Percentiles rank a stretch among this genome's conserved stretches.
Evolutionary conservation across 2,888 invertebrate species (phyloP).

Genomic region (Hyposoter didymator): DNA sequence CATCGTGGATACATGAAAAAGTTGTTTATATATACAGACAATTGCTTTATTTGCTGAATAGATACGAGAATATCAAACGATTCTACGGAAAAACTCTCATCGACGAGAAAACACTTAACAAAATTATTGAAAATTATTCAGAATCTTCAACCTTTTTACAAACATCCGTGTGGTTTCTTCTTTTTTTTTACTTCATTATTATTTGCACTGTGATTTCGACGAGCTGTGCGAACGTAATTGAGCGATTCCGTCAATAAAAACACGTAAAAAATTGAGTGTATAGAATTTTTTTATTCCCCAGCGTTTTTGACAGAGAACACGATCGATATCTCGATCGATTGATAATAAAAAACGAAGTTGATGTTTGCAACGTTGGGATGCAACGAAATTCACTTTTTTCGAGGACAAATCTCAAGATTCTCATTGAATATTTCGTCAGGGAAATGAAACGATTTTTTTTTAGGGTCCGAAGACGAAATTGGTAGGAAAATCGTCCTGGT

Average conservation of each 20-base stretch:
- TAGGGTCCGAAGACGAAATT: too few relatives aligned
- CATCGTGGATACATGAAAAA: neutral
- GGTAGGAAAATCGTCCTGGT: too few relatives aligned
- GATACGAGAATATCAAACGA: conserved; percentile 21
- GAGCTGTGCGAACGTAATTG: neutral
- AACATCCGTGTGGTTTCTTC: neutral
- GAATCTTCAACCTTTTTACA: neutral
- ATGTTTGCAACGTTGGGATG: too few relatives aligned
- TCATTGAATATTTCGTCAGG: too few relatives aligned
- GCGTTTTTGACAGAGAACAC: too few relatives aligned
- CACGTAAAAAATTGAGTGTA: neutral
- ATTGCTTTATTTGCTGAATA: conserved; percentile 48
- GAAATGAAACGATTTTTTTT: too few relatives aligned
- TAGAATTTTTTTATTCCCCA: too few relatives aligned
- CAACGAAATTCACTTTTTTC: too few relatives aligned
- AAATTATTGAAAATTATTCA: conserved; percentile 10
- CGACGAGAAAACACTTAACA: neutral
- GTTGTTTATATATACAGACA: neutral
- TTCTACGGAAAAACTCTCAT: conserved; percentile 32
- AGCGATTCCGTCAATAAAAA: neutral
- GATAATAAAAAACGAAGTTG: too few relatives aligned
- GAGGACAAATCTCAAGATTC: too few relatives aligned
- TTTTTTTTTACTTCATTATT: too few relatives aligned
- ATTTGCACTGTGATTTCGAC: neutral
- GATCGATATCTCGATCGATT: too few relatives aligned